These are phyloP conservation scores for Harpegnathos saltator DNA, from an alignment of 1,140 invertebrate genomes.

Conservation along the genomic window DNA sequence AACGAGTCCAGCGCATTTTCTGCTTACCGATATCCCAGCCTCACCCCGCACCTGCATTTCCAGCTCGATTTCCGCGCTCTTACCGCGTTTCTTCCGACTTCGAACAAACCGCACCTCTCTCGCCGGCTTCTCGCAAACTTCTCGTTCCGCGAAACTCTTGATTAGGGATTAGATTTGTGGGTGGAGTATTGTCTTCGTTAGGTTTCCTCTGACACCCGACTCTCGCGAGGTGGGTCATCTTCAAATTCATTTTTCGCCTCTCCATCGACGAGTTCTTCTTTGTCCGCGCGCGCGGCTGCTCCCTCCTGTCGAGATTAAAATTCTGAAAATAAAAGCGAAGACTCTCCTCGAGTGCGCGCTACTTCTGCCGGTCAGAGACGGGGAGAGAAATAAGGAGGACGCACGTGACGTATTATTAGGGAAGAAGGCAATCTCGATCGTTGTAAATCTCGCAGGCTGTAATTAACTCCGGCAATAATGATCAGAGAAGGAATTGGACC, in stretches of 20 bases:
- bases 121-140: slow-evolving; percentile 30
- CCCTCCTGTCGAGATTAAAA: slow-evolving; percentile 39
- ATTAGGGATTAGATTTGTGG: slow-evolving; percentile 75
- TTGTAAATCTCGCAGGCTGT: slow-evolving; percentile 52
- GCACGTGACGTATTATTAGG: slow-evolving; percentile 48
- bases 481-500: slow-evolving; percentile 43
- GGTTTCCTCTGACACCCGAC: slow-evolving; percentile 8
- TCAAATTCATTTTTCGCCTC: slow-evolving; percentile 45
- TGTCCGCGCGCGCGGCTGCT: background rate
- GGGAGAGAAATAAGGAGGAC: slow-evolving; percentile 28
- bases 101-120: background rate
- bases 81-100: slow-evolving; percentile 19
- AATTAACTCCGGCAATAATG: slow-evolving; percentile 60
- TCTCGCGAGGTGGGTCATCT: slow-evolving; percentile 62
- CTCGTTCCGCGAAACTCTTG: slow-evolving; percentile 65
- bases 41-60: slow-evolving; percentile 15
- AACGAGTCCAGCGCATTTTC: slow-evolving; percentile 5
- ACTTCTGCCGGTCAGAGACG: slow-evolving; percentile 6
- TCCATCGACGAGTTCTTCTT: slow-evolving; percentile 19
- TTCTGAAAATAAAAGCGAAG: slow-evolving; percentile 25
- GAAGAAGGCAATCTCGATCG: slow-evolving; percentile 55
- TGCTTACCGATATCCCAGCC: slow-evolving; percentile 12
- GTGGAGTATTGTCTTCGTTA: too few species aligned
- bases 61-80: slow-evolving; percentile 40
- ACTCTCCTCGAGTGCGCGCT: background rate